Evolutionary conservation across 2,113 vertebrate species (phyloP), one percentile per base, ranked within the genome.

Genomic region (Coptodon bakossiorum): DNA sequence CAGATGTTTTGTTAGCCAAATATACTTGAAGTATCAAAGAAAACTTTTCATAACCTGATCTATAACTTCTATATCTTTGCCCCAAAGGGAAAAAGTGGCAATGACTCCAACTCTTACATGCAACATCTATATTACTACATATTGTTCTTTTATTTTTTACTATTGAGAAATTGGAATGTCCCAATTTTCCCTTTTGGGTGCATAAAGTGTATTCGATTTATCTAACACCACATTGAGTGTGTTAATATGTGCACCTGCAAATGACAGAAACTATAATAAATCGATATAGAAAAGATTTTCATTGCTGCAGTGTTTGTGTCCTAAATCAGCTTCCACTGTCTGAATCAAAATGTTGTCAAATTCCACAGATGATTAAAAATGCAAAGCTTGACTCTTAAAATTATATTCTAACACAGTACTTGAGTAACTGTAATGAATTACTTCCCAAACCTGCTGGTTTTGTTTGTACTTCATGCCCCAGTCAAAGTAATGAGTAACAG

Each of bases 21-120:
- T 27, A 29, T 7, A 29, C 5, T 5, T 14, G 2, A 76, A 76
- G 40, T 45, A 9, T 29, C 22, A 76, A 29, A 76, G 14, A 5
- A 76, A 12, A 48, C n/a, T 0, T 38, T 38, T 2, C 19, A 66
- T 38, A 38, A 40, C 19, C 11, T 68, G 1, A 38, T 45, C 40
- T 45, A 6, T 73, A 63, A 34, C 59, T 12, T 1, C 59, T 36
- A 63, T 63, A 63, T 36, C 29, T 36, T 63, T 63, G 4, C 4
- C 59, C 59, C 59, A 63, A 36, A 63, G 0, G 43, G 14, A 4
- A 45, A 63, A 63, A 63, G 31, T n/a, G 9, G 6, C 38, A 45
- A 10, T 27, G 40, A 45, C 22, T 73, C 68, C n/a, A 43, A 27
- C 38, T 73, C 13, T 45, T 45, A 0, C 5, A 73, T 6, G 3